phyloP scores from a whole-genome alignment of 2,888 invertebrate genomes.

The Mesorhabditis sp. region DNA sequence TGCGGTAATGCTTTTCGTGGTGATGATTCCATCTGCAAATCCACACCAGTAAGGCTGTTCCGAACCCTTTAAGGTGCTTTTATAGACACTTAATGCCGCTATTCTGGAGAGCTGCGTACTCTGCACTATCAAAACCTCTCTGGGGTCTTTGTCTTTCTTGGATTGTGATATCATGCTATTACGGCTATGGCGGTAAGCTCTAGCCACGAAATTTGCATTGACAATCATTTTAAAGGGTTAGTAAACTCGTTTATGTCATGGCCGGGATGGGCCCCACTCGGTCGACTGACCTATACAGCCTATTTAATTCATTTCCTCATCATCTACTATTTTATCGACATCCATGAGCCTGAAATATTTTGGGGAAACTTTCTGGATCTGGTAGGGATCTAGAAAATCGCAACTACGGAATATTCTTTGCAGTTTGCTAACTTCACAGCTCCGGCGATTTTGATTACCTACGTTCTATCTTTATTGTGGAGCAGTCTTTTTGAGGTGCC shows the following conservation, averaged over 20 bases:
- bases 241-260: constrained; percentile 41
- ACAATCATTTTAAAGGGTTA: constrained; percentile 17
- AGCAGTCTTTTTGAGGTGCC: neutral
- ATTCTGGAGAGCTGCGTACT: constrained; percentile 15
- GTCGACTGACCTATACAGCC: constrained; percentile 84
- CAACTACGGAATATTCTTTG: neutral
- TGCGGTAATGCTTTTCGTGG: neutral
- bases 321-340: constrained; percentile 22
- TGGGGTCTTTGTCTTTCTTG: constrained; percentile 22
- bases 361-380: neutral
- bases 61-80: neutral
- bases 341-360: constrained; percentile 13
- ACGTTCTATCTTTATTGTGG: neutral
- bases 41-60: neutral
- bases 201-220: neutral
- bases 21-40: neutral
- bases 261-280: constrained; percentile 70
- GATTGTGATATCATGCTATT: constrained; percentile 27
- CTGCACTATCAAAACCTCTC: constrained; percentile 18
- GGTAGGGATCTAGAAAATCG: neutral
- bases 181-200: constrained; percentile 28
- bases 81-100: constrained; percentile 12
- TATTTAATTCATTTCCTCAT: constrained; percentile 67
- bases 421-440: neutral
- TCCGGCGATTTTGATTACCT: neutral